phyloP scores from a whole-genome alignment of 92 coral and sea anemone genomes.

The Palythoa grandis region DNA sequence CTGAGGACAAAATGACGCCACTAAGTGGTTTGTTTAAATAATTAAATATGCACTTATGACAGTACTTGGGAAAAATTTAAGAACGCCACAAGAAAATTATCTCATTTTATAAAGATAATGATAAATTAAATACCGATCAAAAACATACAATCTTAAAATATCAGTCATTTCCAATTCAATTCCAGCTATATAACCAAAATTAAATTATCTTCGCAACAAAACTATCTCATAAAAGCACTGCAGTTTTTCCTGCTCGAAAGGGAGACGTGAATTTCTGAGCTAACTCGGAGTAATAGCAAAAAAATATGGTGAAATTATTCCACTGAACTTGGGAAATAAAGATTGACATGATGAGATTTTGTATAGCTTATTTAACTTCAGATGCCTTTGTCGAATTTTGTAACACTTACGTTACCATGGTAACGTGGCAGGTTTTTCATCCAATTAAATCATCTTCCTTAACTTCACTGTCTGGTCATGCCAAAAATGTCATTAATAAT shows the following conservation, averaged over 20 bases:
- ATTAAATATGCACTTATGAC: not conserved
- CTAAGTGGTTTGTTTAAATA: conserved; percentile 18
- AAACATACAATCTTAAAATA: not conserved
- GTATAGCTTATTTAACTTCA: too few relatives aligned
- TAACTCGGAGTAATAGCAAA: not conserved
- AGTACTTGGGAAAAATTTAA: conserved; percentile 8
- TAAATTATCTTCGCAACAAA: not conserved
- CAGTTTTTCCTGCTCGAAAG: not conserved
- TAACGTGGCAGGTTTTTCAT: not conserved
- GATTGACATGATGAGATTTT: not conserved
- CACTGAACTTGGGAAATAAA: not conserved
- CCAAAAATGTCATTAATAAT: conserved; percentile 13
- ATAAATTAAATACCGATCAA: not conserved
- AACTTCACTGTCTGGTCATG: not conserved
- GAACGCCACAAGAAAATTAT: conserved; percentile 22
- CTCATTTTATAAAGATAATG: not conserved
- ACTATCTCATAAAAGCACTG: not conserved
- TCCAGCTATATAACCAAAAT: not conserved
- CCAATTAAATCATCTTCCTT: not conserved
- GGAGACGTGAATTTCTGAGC: not conserved
- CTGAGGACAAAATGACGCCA: conserved; percentile 1
- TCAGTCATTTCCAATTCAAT: not conserved
- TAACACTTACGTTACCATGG: not conserved
- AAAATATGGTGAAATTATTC: not conserved
- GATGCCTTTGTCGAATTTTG: not conserved